Evolutionary conservation across 1,140 invertebrate genomes (phyloP).

Genomic region (Glomeris maerens): DNA sequence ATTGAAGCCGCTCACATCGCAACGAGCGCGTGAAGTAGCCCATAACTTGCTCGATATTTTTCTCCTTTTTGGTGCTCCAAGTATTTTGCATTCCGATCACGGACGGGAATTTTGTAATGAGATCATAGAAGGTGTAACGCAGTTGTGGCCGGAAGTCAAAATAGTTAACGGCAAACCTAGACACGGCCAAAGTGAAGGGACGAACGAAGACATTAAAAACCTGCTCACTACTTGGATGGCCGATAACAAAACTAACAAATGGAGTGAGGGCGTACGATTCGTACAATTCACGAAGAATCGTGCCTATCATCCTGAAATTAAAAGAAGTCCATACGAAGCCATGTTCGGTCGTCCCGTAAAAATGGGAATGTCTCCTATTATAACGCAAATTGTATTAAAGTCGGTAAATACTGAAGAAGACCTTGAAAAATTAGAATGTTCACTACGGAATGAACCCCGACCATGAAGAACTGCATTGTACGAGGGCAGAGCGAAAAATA

Average conservation of each 20-base stretch:
- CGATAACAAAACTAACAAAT: conserved; percentile 15
- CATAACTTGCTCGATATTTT: conserved; percentile 30
- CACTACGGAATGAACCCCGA: too few species aligned
- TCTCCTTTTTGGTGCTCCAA: conserved; percentile 26
- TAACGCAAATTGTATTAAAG: too few species aligned
- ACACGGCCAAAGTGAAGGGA: conserved; percentile 16
- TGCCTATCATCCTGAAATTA: conserved; percentile 15
- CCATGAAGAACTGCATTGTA: too few species aligned
- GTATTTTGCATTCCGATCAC: conserved; percentile 30
- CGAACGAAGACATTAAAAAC: conserved; percentile 18
- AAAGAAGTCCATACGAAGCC: conserved; percentile 15
- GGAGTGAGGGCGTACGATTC: conserved; percentile 11
- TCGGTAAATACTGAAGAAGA: too few species aligned
- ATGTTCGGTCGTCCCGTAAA: too few species aligned
- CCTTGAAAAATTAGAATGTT: too few species aligned
- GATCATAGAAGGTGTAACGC: conserved; percentile 12
- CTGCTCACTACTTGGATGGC: conserved; percentile 12
- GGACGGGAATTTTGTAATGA: conserved; percentile 26
- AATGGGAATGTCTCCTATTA: too few species aligned
- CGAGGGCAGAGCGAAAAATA: too few species aligned
- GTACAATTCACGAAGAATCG: conserved; percentile 16
- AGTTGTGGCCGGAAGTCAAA: conserved; percentile 29
- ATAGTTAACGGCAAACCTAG: conserved; percentile 23
- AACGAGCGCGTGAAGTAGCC: conserved; percentile 28
- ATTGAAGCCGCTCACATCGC: conserved; percentile 27